Evolutionary conservation across 2,888 invertebrate genomes (phyloP).

Genomic region (Volucella inflata): DNA sequence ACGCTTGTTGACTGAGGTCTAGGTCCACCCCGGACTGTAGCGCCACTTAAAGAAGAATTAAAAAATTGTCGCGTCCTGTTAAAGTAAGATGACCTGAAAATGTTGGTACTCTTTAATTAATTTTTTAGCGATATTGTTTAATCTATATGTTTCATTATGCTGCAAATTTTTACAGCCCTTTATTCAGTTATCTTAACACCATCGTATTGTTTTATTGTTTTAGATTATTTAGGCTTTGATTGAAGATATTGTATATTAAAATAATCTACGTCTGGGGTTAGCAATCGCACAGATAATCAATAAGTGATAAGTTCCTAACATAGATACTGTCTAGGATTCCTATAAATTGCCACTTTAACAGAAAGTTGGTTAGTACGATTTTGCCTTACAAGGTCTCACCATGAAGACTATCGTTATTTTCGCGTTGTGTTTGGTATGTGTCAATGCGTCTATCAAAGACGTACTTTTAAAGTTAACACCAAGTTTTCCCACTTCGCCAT

Average conservation of each 20-base stretch:
- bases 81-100: too few species aligned
- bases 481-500: conserved; percentile 78
- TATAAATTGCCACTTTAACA: conserved; percentile 44
- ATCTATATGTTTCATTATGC: too few species aligned
- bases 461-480: conserved; percentile 75
- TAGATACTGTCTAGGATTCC: background rate
- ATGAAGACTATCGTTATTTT: conserved; percentile 80
- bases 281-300: conserved; percentile 9
- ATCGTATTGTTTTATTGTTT: too few species aligned
- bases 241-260: background rate
- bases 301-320: conserved; percentile 3
- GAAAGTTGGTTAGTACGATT: conserved; percentile 6
- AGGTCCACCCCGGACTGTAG: too few species aligned
- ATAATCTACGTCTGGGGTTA: conserved; percentile 2
- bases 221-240: too few species aligned
- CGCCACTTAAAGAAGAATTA: too few species aligned
- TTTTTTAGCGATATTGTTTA: too few species aligned
- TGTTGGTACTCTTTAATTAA: too few species aligned
- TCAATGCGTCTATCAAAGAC: conserved; percentile 77
- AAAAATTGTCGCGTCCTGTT: too few species aligned
- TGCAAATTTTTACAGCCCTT: too few species aligned
- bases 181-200: too few species aligned
- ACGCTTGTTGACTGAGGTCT: too few species aligned
- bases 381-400: conserved; percentile 2
- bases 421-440: conserved; percentile 77